Base-by-base conservation (phyloP, 2,888 invertebrate genomes). In the Nomada goodeniana region DNA sequence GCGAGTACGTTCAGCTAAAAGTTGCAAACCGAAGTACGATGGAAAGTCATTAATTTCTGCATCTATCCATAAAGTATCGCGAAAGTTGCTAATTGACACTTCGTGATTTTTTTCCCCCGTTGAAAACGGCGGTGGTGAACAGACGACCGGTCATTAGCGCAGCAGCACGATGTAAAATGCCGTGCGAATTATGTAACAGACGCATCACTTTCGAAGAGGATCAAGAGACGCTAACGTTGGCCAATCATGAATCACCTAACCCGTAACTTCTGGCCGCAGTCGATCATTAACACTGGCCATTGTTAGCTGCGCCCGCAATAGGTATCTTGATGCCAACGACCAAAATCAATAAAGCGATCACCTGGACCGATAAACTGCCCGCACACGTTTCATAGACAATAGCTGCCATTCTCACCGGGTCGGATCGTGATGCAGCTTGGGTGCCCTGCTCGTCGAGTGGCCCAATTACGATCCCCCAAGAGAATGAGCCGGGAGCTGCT, bases 271-370 rank as follows among this genome's bases (percentile, higher is more conserved):
- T 67, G 74, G 67, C 74, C 36, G 57, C 63, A 68, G 80, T 77
- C 84, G 84, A 82, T 89, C 89, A 90, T 92, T 91, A 91, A 88
- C 87, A 83, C 67, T 63, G 76, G 85, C 87, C 80, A 90, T 91
- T 91, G 92, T 90, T 76, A 85, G 64, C 79, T 63, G 69, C 60
- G 70, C 71, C 86, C 89, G 90, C 90, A 92, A 91, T 89, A 83
- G 88, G 84, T 88, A 86, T 85, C 86, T 85, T 85, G 88, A 89
- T 90, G 92, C 90, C 90, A 90, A 90, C 91, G 90, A 89, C 89
- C 88, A 90, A 90, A 91, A 90, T 91, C 91, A 91, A 92, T 92
- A 91, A 73, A 64, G 90, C 85, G 84, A 83, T 86, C 73, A 59
- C 69, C 47, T 59, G 59, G 55, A 57, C 61, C 73, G 85, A 82